Evolutionary conservation across 2,888 invertebrate genomes (phyloP), one percentile per base, ranked within the genome.

Genomic region (Eupithecia centaureata): DNA sequence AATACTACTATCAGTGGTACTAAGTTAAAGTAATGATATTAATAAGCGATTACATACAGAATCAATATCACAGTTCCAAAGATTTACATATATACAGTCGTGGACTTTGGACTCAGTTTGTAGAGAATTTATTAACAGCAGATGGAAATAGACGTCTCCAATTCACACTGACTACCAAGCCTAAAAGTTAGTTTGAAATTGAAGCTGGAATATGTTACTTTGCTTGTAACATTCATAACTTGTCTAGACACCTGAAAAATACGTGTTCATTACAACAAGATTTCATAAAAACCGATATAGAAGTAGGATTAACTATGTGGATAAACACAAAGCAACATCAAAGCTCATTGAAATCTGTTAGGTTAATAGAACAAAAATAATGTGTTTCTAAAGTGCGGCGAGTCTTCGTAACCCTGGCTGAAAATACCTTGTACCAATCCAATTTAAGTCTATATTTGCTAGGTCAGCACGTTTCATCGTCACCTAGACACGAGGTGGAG

Each of bases 101-200:
- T 12, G 63, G 63, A 67, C 67, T 63, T 63, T 47, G 54, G 32
- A 60, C 67, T 54, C 47, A 5, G 42, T 28, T 63, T 63, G 25
- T 58, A 58, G 30, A 59, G 30, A 66, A 47, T 61, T 35, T 66
- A 61, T 67, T 54, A 27, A 32, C 35, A 51, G 61, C 25, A n/a
- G 51, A 28, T 61, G 35, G 25, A 64, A 68, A 68, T 67, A 61
- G 67, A 57, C 51, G 35, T 30, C 25, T 12, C 32, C 42, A 28
- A 54, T 28, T 27, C 15, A 54, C 2, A 28, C 28, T 52, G 15
- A 54, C 52, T 27, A 5, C 12, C 18, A 47, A 51, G 52, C 15
- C 13, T 52, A 27, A 52, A 27, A 27, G 8, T 15, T 52, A 12
- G 27, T 52, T 52, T 52, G 15, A 27, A 25, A 27, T 27, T 52